Base-by-base conservation (phyloP, 2,797 vertebrate species). In the Danio kyathit region DNA sequence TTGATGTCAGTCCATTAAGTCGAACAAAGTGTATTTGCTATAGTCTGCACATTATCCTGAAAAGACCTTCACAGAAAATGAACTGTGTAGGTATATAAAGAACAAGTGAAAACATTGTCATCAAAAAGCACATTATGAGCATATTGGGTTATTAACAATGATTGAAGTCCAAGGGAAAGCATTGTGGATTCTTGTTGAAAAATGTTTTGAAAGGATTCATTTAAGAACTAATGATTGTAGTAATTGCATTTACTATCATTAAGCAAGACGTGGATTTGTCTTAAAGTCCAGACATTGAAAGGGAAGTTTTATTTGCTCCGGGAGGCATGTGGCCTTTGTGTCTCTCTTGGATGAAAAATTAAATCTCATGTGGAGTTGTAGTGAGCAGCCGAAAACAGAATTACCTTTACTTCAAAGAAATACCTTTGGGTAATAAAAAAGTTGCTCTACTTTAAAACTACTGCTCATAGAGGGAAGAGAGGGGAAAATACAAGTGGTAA, bases 391-490 rank as follows among this genome's bases (percentile, higher is more conserved):
- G 14, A 41, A 74, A 63, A 61, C 56, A 63, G 59, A 74, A 63
- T 61, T 51, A 49, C 59, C 14, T 74, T 61, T 49, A 74, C 73
- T 74, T 74, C 72, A 74, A 74, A 74, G 72, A 63, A 60, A 61
- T 74, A 44, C 72, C 72, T 61, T 48, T 40, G 21, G 72, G 44
- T 79, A 56, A 44, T 48, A 44, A 44, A 51, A 51, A 71, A 46
- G 66, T 46, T 72, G 9, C 21, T 74, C 57, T 57, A 74, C 44
- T 63, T 63, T 49, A 74, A 51, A 74, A 40, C 6, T n/a, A 38
- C 19, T 60, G 57, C 14, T 57, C 57, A 54, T 72, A 21, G 44
- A 56, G 11, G 41, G 51, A 19, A 72, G 40, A 56, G n/a, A 4
- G 14, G 51, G 17, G 0, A 46, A 48, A 52, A 40, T 48, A 54